Percentiles rank a stretch among this genome's conserved stretches.
These are phyloP conservation scores for Lycorma delicatula DNA, from an alignment of 1,140 invertebrate genomes.

Conservation along the genomic window DNA sequence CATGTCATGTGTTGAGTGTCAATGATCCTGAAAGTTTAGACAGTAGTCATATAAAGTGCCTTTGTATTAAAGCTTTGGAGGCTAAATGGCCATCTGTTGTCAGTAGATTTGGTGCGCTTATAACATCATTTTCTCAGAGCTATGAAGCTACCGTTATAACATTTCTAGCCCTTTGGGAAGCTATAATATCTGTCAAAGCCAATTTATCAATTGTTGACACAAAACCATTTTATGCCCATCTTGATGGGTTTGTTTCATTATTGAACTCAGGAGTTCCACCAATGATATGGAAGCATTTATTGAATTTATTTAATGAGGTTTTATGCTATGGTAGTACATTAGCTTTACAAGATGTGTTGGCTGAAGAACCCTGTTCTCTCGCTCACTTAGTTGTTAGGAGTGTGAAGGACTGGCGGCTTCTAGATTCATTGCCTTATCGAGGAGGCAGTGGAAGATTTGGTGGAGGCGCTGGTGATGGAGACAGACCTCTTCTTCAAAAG, in stretches of 20 bases:
- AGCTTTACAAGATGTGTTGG: slow-evolving; percentile 73
- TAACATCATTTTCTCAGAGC: slow-evolving; percentile 40
- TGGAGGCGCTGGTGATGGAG: slow-evolving; percentile 43
- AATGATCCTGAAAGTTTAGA: slow-evolving; percentile 71
- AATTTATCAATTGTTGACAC: slow-evolving; percentile 82
- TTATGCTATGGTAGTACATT: slow-evolving; percentile 82
- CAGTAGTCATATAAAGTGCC: slow-evolving; percentile 65
- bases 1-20: slow-evolving; percentile 57
- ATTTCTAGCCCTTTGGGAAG: slow-evolving; percentile 78
- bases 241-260: slow-evolving; percentile 69
- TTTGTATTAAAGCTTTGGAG: slow-evolving; percentile 75
- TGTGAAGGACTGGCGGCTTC: slow-evolving; percentile 71
- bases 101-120: slow-evolving; percentile 44
- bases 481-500: slow-evolving; percentile 65
- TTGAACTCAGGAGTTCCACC: slow-evolving; percentile 63
- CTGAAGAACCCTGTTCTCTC: slow-evolving; percentile 76
- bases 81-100: slow-evolving; percentile 71
- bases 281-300: slow-evolving; percentile 72
- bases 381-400: slow-evolving; percentile 75
- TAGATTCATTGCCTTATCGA: slow-evolving; percentile 56
- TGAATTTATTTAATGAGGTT: slow-evolving; percentile 79
- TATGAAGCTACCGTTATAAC: slow-evolving; percentile 53
- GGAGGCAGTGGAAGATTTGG: slow-evolving; percentile 45
- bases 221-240: slow-evolving; percentile 75
- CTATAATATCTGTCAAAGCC: slow-evolving; percentile 83